These are phyloP conservation scores for Lathamus discolor DNA, from an alignment of 2,113 vertebrate species.

Conservation along the genomic window DNA sequence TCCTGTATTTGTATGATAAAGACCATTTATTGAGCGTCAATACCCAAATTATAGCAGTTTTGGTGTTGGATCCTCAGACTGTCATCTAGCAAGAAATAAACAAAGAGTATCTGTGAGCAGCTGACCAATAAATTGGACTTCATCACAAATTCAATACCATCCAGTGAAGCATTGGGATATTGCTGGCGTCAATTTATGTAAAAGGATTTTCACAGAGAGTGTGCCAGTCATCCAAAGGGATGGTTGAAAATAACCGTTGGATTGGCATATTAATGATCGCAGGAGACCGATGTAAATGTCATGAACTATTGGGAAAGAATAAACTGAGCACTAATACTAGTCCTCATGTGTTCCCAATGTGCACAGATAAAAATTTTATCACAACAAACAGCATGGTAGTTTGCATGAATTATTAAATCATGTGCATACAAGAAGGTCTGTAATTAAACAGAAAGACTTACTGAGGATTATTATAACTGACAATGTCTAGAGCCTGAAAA, in stretches of 20 bases:
- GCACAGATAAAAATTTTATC: conserved; percentile 73
- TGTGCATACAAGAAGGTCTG: conserved; percentile 51
- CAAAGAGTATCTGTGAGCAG: conserved; percentile 42
- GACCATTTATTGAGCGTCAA: conserved; percentile 49
- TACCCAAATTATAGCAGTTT: conserved; percentile 17
- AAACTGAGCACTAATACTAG: conserved; percentile 46
- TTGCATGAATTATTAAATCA: conserved; percentile 75
- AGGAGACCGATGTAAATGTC: conserved; percentile 67
- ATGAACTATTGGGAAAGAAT: conserved; percentile 68
- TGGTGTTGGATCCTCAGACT: conserved; percentile 21
- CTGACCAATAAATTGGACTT: conserved; percentile 47
- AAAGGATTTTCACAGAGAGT: conserved; percentile 54
- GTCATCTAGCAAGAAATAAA: conserved; percentile 34
- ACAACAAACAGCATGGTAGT: conserved; percentile 62
- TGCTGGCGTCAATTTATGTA: conserved; percentile 32
- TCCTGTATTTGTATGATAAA: conserved; percentile 62
- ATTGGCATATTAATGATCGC: conserved; percentile 69
- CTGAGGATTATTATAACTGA: conserved; percentile 55
- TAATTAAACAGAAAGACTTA: conserved; percentile 66
- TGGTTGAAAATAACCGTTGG: conserved; percentile 43
- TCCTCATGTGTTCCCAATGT: conserved; percentile 54
- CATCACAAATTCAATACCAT: conserved; percentile 28
- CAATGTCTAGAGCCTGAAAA: conserved; percentile 53
- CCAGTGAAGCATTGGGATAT: conserved; percentile 1
- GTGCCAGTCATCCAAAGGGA: conserved; percentile 52